Percentiles rank a stretch among this genome's conserved stretches.
phyloP scores from a whole-genome alignment of 2,113 vertebrate species.

The Microtus oregoni region DNA sequence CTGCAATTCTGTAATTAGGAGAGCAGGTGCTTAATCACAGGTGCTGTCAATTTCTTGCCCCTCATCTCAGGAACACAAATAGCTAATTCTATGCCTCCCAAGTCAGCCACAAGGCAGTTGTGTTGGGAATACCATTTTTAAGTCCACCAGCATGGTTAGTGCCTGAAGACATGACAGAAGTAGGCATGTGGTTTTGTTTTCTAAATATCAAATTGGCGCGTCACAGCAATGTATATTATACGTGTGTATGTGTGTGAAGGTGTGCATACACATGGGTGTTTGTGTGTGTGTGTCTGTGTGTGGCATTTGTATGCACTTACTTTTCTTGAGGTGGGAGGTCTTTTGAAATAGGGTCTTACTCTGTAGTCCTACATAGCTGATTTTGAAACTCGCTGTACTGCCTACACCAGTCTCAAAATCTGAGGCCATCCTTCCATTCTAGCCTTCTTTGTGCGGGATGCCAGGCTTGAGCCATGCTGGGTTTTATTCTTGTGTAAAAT shows the following conservation, averaged over 20 bases:
- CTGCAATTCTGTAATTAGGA: slow-evolving; percentile 69
- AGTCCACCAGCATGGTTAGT: slow-evolving; percentile 7
- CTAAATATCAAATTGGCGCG: slow-evolving; percentile 38
- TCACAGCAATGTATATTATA: not conserved
- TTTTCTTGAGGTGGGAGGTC: not conserved
- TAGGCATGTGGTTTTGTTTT: slow-evolving; percentile 8
- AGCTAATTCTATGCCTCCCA: slow-evolving; percentile 46
- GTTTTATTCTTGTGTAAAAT: not conserved
- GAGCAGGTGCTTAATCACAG: slow-evolving; percentile 79
- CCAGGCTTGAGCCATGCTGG: not conserved
- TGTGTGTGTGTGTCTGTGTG: not conserved
- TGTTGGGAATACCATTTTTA: slow-evolving; percentile 31
- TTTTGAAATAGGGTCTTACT: not conserved
- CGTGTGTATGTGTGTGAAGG: not conserved
- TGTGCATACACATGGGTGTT: not conserved
- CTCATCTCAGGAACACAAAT: slow-evolving; percentile 58
- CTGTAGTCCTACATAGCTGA: not conserved
- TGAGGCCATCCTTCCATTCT: not conserved
- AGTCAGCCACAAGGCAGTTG: slow-evolving; percentile 5
- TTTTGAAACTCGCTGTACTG: not conserved
- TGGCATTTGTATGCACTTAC: not conserved
- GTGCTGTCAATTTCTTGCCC: slow-evolving; percentile 54
- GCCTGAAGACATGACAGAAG: slow-evolving; percentile 24
- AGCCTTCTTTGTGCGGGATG: not conserved
- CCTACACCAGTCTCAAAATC: not conserved